Base-by-base conservation (phyloP, 2,113 vertebrate genomes). In the Oxyruncus cristatus region DNA sequence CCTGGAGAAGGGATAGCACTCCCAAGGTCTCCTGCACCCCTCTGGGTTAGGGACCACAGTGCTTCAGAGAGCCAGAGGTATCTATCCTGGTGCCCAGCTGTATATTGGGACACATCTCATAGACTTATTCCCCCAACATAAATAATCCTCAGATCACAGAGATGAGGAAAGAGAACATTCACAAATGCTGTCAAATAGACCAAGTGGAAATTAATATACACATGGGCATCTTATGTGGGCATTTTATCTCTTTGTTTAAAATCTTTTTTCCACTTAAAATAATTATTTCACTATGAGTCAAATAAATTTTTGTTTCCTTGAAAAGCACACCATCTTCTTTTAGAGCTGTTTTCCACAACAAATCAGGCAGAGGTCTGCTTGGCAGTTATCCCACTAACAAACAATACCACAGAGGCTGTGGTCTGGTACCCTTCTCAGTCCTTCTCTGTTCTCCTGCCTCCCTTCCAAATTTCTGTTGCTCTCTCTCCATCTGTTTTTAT, bases 351-450 rank as follows among this genome's bases (percentile, higher is more conserved):
- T 6, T 1, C 66, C 44, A 9, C 30, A 35, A 63, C 17, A n/a
- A 50, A 49, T 74, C 8, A 46, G 17, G 12, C 22, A 7, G 32
- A 67, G 16, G 27, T 35, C 24, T 7, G 1, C 50, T 47, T 2
- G 2, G 30, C 5, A 1, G 9, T 49, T 49, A 24, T 11, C 3
- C 16, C 9, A 1, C 33, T 56, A 44, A 22, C 11, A 14, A 53
- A 21, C 30, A 1, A 0, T 21, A 33, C 32, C 33, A 16, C 2
- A 0, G 30, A 59, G 37, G 53, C 37, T 39, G 11, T 35, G 75
- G 20, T 30, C 23, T 8, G 0, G 2, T 6, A 22, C 18, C 28
- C 50, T 63, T 41, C 74, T 44, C 58, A 28, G 0, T 55, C 33
- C 32, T 5, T 0, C 35, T 53, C 42, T 73, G 39, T 14, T 39